Evolutionary conservation across 2,113 vertebrate genomes (phyloP).

Genomic region (Spizaetus ornatus): DNA sequence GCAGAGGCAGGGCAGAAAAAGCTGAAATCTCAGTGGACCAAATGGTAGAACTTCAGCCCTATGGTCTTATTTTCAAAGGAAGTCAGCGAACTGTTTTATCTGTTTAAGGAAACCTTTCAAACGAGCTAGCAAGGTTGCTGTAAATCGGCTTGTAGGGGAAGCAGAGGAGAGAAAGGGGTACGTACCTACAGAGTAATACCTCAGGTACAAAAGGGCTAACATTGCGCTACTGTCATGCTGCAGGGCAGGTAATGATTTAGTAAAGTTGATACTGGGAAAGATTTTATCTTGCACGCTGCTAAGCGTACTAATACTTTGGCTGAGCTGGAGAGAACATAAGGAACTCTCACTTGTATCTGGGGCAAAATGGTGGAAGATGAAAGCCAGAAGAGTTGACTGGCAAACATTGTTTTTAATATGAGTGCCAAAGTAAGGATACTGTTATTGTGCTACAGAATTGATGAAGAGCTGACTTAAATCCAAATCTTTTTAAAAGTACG

Average conservation of each 20-base stretch:
- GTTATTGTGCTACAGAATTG: neutral
- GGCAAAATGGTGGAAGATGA: neutral
- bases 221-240: neutral
- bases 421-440: neutral
- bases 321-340: neutral
- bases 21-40: neutral
- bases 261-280: neutral
- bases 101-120: neutral
- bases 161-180: neutral
- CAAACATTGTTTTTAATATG: neutral
- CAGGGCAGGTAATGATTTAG: neutral
- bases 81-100: neutral
- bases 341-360: neutral
- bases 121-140: neutral
- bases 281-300: neutral
- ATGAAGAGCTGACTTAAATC: neutral
- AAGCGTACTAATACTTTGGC: accelerated
- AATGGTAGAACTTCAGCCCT: neutral
- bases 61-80: neutral
- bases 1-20: neutral
- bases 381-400: neutral
- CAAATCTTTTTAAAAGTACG: neutral
- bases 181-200: accelerated
- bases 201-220: neutral
- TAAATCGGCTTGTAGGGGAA: neutral